phyloP scores from a whole-genome alignment of 2,113 vertebrate species.

The Aplodontia rufa region DNA sequence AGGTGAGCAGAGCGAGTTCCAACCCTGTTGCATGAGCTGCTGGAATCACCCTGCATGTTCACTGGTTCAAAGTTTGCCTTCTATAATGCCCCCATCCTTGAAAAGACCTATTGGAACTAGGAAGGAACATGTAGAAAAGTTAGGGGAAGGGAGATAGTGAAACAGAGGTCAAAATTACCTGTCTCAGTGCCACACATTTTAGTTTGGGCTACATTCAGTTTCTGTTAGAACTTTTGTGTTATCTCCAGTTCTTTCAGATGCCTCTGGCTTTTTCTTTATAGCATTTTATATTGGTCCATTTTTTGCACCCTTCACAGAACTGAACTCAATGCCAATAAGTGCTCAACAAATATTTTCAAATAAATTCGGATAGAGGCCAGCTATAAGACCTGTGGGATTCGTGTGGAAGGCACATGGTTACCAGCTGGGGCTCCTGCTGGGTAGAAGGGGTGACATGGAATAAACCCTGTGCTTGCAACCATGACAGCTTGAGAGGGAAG shows the following conservation, averaged over 20 bases:
- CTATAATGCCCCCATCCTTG: neutral
- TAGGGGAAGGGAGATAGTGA: neutral
- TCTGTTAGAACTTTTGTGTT: neutral
- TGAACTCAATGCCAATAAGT: neutral
- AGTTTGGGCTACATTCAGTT: neutral
- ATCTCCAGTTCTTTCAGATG: neutral
- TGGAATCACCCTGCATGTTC: neutral
- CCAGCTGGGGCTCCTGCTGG: neutral
- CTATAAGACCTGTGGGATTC: neutral
- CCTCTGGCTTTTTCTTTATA: neutral
- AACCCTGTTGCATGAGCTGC: neutral
- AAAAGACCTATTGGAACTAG: neutral
- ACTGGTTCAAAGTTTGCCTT: neutral
- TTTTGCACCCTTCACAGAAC: neutral
- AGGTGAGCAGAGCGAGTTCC: constrained; percentile 62
- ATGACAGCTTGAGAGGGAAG: neutral
- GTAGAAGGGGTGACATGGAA: neutral
- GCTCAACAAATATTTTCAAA: neutral
- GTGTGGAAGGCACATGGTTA: neutral
- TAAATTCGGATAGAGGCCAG: neutral
- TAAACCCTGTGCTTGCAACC: neutral
- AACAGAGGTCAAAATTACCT: neutral
- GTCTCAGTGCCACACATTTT: neutral
- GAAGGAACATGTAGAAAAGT: neutral
- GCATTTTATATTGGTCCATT: neutral